Conservation (phyloP, 2,113 vertebrate species). For the Lagopus muta region DNA sequence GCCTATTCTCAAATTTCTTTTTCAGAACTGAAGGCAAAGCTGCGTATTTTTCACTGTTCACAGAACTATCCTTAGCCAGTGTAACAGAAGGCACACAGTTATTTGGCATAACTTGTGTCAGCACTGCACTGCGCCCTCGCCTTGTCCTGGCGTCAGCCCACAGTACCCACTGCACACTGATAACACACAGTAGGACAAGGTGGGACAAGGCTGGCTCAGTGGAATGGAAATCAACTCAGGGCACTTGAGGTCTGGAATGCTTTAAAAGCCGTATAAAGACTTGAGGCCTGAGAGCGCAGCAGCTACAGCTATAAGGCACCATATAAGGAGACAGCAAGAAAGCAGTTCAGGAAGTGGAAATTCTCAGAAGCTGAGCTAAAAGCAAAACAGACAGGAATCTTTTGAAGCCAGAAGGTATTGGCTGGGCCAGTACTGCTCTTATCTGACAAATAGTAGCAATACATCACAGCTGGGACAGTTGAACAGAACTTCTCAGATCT, state of each 20-base stretch:
- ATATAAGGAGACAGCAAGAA: neutral
- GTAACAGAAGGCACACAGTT: no score
- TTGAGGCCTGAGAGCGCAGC: neutral
- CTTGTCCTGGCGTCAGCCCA: no score
- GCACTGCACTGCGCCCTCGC: no score
- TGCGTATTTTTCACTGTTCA: no score
- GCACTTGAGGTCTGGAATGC: no score
- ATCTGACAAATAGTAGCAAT: no score
- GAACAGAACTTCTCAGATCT: fast-evolving
- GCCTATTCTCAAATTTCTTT: no score
- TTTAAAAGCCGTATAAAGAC: neutral
- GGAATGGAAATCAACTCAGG: neutral
- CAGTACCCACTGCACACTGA: no score
- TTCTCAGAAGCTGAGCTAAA: neutral
- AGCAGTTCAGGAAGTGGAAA: neutral
- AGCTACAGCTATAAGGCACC: neutral
- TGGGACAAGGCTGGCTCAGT: neutral
- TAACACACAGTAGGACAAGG: no score
- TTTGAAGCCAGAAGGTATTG: fast-evolving
- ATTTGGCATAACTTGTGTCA: no score
- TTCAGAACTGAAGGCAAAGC: no score
- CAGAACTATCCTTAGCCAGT: no score
- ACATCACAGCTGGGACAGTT: fast-evolving
- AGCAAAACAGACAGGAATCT: fast-evolving
- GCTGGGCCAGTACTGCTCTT: fast-evolving